Evolutionary conservation across 2,113 vertebrate genomes (phyloP).

Genomic region (Phainopepla nitens): DNA sequence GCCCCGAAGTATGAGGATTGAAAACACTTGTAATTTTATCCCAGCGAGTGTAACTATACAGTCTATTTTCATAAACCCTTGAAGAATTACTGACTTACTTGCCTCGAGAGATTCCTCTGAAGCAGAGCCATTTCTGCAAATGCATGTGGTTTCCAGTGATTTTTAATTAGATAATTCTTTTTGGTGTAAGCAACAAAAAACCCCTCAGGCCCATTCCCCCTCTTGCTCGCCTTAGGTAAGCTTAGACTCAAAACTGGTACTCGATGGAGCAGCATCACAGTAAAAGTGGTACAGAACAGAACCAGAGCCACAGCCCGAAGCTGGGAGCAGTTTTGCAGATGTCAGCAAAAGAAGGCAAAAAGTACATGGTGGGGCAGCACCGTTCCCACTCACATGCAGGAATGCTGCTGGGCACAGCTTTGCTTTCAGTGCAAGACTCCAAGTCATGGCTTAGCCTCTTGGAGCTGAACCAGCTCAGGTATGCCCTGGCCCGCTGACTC

Average conservation of each 20-base stretch:
- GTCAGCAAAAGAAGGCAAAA: neutral
- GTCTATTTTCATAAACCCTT: slow-evolving; percentile 41
- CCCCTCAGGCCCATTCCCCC: rapidly evolving
- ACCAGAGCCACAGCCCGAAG: neutral
- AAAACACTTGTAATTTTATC: slow-evolving; percentile 38
- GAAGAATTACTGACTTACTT: slow-evolving; percentile 28
- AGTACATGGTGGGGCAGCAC: rapidly evolving
- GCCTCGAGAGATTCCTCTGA: slow-evolving; percentile 43
- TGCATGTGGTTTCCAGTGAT: slow-evolving; percentile 41
- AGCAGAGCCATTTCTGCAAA: slow-evolving; percentile 16
- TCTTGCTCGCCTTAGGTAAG: neutral
- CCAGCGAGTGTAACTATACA: neutral
- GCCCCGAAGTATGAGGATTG: neutral
- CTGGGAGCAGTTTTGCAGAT: neutral
- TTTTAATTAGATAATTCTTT: slow-evolving; percentile 28
- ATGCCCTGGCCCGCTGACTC: neutral
- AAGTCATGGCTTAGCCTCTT: neutral
- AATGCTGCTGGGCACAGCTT: neutral
- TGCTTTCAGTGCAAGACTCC: neutral
- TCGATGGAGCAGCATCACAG: neutral
- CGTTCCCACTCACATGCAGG: rapidly evolving
- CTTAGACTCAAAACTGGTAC: neutral
- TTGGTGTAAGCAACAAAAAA: slow-evolving; percentile 19
- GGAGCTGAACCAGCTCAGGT: neutral
- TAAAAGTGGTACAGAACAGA: neutral